These are phyloP conservation scores for Odontamblyopus rebecca DNA, from an alignment of 2,797 vertebrate species.

Conservation along the genomic window DNA sequence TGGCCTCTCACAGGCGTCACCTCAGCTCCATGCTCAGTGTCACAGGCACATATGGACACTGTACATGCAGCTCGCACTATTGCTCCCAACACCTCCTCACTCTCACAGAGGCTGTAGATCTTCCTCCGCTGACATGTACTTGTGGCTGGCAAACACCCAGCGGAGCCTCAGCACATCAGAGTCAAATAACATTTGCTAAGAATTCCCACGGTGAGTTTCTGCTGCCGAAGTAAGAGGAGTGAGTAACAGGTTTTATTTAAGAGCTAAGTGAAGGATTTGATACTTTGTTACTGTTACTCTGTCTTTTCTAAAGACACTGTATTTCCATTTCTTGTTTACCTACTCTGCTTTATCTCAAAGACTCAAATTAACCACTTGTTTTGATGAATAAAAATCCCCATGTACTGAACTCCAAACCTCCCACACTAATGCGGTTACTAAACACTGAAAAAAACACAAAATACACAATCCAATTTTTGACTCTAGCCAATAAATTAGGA, in stretches of 20 bases:
- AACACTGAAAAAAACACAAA: neutral
- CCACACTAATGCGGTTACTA: too few species aligned
- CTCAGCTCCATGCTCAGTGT: conserved; percentile 36
- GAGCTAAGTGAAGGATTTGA: conserved; percentile 29
- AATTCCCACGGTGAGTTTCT: conserved; percentile 63
- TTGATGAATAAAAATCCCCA: neutral
- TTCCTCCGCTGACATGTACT: conserved; percentile 63
- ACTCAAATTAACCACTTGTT: neutral
- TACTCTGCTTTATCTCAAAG: neutral
- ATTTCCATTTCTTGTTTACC: conserved; percentile 10
- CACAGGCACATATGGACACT: conserved; percentile 17
- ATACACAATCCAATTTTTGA: too few species aligned
- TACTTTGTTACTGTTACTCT: neutral
- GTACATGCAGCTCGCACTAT: conserved; percentile 22
- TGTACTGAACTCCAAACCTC: neutral
- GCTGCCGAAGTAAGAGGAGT: conserved; percentile 37
- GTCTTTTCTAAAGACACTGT: too few species aligned
- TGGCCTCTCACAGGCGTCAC: conserved; percentile 31
- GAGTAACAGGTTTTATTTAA: conserved; percentile 35
- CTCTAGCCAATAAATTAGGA: too few species aligned
- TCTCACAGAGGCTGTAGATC: conserved; percentile 71
- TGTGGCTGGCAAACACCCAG: conserved; percentile 65
- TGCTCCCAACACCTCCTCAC: conserved; percentile 58
- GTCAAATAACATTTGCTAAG: conserved; percentile 64
- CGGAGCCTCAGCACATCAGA: conserved; percentile 62